These are phyloP conservation scores for Ammospiza nelsoni DNA, from an alignment of 2,113 vertebrate genomes.

Conservation along the genomic window DNA sequence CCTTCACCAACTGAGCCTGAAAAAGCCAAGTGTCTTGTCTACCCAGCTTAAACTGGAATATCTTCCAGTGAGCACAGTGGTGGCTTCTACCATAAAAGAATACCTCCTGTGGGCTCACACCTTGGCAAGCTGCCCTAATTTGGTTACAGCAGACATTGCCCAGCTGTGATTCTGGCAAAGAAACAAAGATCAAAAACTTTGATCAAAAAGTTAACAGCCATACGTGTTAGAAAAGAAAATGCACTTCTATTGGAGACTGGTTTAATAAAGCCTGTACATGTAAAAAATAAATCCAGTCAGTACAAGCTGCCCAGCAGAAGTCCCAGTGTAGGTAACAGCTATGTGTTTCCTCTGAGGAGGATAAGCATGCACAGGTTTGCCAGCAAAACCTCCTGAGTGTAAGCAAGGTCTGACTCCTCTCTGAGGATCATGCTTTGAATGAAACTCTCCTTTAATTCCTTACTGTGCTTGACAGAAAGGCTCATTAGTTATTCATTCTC, in stretches of 20 bases:
- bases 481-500: not conserved
- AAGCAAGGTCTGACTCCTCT: not conserved
- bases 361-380: not conserved
- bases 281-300: not conserved
- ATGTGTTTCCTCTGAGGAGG: not conserved
- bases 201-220: not conserved
- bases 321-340: not conserved
- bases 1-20: not conserved
- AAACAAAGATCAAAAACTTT: not conserved
- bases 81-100: not conserved
- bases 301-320: not conserved
- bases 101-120: not conserved
- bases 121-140: not conserved
- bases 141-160: not conserved
- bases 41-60: not conserved
- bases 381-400: not conserved
- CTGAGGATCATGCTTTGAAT: not conserved
- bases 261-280: not conserved
- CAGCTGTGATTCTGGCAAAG: not conserved
- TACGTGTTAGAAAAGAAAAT: not conserved
- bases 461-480: not conserved
- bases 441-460: not conserved
- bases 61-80: not conserved
- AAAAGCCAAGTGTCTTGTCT: not conserved
- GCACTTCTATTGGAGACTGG: not conserved